Conservation (phyloP, 2,888 invertebrate genomes). For the Anoplius nigerrimus region DNA sequence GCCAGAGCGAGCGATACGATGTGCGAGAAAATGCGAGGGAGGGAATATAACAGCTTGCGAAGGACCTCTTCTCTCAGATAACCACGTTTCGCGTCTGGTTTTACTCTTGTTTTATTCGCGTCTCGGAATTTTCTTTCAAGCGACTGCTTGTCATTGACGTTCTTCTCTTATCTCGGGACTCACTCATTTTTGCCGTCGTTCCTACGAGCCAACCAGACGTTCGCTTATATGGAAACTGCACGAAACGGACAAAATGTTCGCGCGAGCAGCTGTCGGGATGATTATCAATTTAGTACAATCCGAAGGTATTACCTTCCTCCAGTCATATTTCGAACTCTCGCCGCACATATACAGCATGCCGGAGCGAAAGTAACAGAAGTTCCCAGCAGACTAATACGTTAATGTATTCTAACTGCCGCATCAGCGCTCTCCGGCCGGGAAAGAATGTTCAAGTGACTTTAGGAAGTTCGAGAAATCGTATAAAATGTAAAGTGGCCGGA, state of each 20-base stretch:
- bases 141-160: neutral
- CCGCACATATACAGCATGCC: too few relatives aligned
- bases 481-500: slow-evolving; percentile 52
- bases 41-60: slow-evolving; percentile 22
- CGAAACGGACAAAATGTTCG: too few relatives aligned
- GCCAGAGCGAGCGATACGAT: neutral
- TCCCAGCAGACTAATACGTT: slow-evolving; percentile 37
- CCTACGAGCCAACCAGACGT: neutral
- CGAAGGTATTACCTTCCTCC: too few relatives aligned
- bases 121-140: slow-evolving; percentile 8
- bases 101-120: slow-evolving; percentile 2
- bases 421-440: slow-evolving; percentile 14
- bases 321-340: too few relatives aligned
- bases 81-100: slow-evolving; percentile 17
- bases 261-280: too few relatives aligned
- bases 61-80: slow-evolving; percentile 20
- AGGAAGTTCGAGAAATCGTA: slow-evolving; percentile 46
- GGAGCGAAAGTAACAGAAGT: slow-evolving; percentile 20
- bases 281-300: too few relatives aligned
- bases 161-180: neutral
- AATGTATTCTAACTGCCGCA: slow-evolving; percentile 45
- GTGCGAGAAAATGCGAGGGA: slow-evolving; percentile 13
- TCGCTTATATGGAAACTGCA: neutral
- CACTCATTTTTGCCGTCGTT: neutral
- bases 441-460: slow-evolving; percentile 46